Base-by-base conservation (phyloP, 2,113 vertebrate genomes). In the Colaptes auratus region DNA sequence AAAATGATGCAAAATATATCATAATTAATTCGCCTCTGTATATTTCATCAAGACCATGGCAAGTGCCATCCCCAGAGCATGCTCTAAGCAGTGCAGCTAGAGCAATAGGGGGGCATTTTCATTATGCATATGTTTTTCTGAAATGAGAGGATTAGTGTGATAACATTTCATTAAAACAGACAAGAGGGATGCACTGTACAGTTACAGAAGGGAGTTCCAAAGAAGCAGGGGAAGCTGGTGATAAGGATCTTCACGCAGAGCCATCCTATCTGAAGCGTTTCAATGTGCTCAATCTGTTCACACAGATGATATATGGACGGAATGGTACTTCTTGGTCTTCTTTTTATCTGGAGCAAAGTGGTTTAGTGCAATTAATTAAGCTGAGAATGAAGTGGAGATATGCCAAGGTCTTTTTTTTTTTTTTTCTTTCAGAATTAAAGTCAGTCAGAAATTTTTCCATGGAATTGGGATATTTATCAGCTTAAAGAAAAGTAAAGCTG, bases 121-220 rank as follows among this genome's bases (percentile, higher is more conserved):
- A 90, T 94, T 86, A 92, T 79, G 79, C 85, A 88, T 95, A 71
- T 92, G 46, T 95, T 95, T 44, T 95, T 75, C 90, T 81, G 90
- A 75, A 90, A 31, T 65, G 69, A 65, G 69, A 67, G 58, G 58
- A 82, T 90, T 65, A 61, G 9, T 69, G 53, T 36, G 76, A 86
- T 88, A 90, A 71, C n/a, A 25, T 75, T 81, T 90, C 83, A 95
- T 90, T 92, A 90, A 63, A 89, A 77, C 2, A 92, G 79, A 44
- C 89, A 55, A 53, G 73, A 81, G 72, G 52, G 58, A 86, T 25
- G 39, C 35, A 11, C 53, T 1, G 2, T 50, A 36, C 23, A 46
- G 64, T 71, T 88, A 83, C 60, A 86, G 89, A 65, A 83, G 35
- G 12, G 63, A 81, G 28, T 50, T 70, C 84, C 15, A 23, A 4